A percentile compares a stretch with the other conserved stretches of the same genome.
Evolutionary conservation across 2,797 vertebrate genomes (phyloP).

Genomic region (Rhadinocentrus ornatus): DNA sequence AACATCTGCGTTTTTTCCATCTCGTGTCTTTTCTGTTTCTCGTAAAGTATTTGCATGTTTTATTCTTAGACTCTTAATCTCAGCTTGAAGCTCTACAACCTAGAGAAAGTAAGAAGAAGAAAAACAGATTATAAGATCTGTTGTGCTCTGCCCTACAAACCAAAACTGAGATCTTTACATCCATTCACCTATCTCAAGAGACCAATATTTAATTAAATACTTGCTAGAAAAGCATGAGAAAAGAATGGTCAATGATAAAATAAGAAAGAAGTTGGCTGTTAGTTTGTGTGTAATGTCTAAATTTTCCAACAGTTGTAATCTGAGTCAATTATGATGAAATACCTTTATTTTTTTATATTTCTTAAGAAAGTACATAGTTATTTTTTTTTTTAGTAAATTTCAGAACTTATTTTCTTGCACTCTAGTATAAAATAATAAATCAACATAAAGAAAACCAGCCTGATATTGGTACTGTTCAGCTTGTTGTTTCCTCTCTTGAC

Average conservation of each 20-base stretch:
- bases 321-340: neutral
- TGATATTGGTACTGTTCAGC: constrained; percentile 77
- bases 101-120: constrained; percentile 46
- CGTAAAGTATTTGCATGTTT: constrained; percentile 73
- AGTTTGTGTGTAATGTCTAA: neutral
- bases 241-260: neutral
- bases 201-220: neutral
- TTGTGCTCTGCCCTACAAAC: neutral
- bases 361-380: neutral
- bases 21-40: constrained; percentile 72
- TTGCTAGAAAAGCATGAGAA: neutral
- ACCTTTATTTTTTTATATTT: neutral
- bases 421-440: neutral
- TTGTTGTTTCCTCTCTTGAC: constrained; percentile 77
- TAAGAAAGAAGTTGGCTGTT: neutral
- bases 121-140: constrained; percentile 9
- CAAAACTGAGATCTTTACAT: neutral
- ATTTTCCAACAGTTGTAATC: constrained; percentile 1
- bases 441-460: constrained; percentile 66
- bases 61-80: constrained; percentile 77
- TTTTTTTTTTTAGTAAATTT: neutral
- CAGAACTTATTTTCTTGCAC: neutral
- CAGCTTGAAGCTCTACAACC: constrained; percentile 81
- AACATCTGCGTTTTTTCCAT: constrained; percentile 72
- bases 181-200: neutral